Conservation (phyloP, 2,113 vertebrate genomes). For the Channa maculata region DNA sequence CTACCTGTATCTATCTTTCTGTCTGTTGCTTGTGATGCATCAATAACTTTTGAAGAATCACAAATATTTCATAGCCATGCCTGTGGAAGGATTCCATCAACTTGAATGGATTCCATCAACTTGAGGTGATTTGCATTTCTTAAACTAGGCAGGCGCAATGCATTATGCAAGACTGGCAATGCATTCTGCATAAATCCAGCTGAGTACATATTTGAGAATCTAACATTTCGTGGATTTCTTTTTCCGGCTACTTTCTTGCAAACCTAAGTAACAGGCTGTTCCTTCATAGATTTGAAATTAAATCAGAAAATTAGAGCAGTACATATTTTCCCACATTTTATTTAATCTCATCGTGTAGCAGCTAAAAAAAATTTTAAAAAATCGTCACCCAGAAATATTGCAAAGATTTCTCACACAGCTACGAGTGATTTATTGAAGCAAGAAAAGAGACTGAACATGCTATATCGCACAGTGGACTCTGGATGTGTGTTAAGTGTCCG, state of each 20-base stretch:
- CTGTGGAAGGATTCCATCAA: conserved; percentile 69
- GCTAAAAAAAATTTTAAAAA: neutral
- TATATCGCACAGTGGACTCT: neutral
- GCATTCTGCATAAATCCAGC: conserved; percentile 67
- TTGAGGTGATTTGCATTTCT: conserved; percentile 75
- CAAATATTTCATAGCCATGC: conserved; percentile 68
- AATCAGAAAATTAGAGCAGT: conserved; percentile 16
- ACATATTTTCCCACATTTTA: conserved; percentile 9
- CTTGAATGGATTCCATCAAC: conserved; percentile 72
- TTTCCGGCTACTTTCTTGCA: conserved; percentile 41
- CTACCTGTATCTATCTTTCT: conserved; percentile 2
- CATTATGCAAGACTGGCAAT: conserved; percentile 72
- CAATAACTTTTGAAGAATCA: conserved; percentile 64
- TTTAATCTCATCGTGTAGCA: neutral
- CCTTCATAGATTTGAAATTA: conserved; percentile 16
- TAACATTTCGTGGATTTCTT: conserved; percentile 44
- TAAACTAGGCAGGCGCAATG: conserved; percentile 64
- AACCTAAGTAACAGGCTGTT: conserved; percentile 17
- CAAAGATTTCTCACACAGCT: neutral
- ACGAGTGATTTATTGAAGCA: neutral
- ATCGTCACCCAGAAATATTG: neutral
- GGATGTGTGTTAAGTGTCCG: conserved; percentile 8
- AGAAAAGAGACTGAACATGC: neutral
- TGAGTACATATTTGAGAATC: conserved; percentile 59
- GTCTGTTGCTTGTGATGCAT: conserved; percentile 48